phyloP scores from a whole-genome alignment of 2,113 vertebrate genomes.

The Macquaria australasica region DNA sequence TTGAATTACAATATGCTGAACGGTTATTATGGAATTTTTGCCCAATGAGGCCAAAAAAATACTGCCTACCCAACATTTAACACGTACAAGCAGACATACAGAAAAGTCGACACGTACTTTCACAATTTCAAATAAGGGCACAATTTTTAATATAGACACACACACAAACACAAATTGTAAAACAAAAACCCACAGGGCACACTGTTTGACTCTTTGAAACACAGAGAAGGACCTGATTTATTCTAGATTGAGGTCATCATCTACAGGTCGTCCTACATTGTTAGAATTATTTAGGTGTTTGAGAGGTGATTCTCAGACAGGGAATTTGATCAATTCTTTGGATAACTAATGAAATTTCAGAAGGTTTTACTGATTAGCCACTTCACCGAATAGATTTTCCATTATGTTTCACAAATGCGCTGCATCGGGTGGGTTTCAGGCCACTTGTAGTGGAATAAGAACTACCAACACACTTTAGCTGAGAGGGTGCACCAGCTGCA shows the following conservation, averaged over 20 bases:
- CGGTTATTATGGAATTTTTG: too few species aligned
- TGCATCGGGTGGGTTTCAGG: not conserved
- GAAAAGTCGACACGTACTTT: not conserved
- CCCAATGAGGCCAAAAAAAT: too few species aligned
- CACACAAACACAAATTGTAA: not conserved
- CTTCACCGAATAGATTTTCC: not conserved
- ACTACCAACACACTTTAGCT: slow-evolving; percentile 10
- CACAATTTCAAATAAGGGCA: not conserved
- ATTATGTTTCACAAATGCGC: not conserved
- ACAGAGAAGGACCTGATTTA: too few species aligned
- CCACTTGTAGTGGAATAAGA: slow-evolving; percentile 1
- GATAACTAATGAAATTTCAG: not conserved
- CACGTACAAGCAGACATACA: not conserved
- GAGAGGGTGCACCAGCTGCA: slow-evolving; percentile 38
- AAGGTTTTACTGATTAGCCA: not conserved
- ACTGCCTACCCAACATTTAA: too few species aligned
- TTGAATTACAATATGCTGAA: too few species aligned
- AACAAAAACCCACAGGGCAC: not conserved
- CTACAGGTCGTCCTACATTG: not conserved
- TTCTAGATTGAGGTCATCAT: not conserved
- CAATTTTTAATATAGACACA: not conserved
- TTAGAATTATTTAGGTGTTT: not conserved
- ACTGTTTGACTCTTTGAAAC: not conserved
- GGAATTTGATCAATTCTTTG: not conserved
- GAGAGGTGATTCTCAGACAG: not conserved